Percentiles rank a stretch among this genome's conserved stretches.
These are phyloP conservation scores for Actinopyga echinites DNA, from an alignment of 53 echinoderm and acorn worm species.

Conservation along the genomic window DNA sequence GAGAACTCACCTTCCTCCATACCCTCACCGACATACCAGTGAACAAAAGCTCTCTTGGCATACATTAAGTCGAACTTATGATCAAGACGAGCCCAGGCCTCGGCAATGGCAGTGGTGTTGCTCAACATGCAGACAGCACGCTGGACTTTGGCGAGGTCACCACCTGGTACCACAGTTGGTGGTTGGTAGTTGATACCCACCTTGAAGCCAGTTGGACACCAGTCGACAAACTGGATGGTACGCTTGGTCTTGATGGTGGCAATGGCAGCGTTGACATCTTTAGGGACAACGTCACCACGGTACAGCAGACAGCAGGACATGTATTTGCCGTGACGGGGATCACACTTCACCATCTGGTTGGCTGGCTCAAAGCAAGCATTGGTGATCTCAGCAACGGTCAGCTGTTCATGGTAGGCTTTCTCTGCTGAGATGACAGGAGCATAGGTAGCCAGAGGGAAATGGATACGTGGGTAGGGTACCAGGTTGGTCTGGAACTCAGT, in stretches of 20 bases:
- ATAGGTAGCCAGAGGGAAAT: constrained; percentile 83
- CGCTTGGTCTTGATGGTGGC: constrained; percentile 98
- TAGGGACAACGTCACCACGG: constrained; percentile 95
- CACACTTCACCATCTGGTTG: constrained; percentile 97
- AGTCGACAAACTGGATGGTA: constrained; percentile 97
- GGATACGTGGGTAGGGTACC: constrained; percentile 29
- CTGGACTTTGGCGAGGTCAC: constrained; percentile 96
- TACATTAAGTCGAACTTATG: too few relatives aligned
- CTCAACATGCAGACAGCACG: constrained; percentile 99
- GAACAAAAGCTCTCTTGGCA: too few relatives aligned
- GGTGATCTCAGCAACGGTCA: constrained; percentile 85
- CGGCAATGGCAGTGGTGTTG: constrained; percentile 95
- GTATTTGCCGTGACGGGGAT: constrained; percentile 94
- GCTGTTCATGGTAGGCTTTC: constrained; percentile 93
- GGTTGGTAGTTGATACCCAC: constrained; percentile 99
- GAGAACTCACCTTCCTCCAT: too few relatives aligned
- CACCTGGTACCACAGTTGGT: constrained; percentile 91
- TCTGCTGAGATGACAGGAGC: constrained; percentile 91
- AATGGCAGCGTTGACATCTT: constrained; percentile 87
- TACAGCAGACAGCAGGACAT: constrained; percentile 89
- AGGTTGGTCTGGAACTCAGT: constrained; percentile 43
- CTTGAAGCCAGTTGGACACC: constrained; percentile 99
- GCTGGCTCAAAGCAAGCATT: constrained; percentile 88
- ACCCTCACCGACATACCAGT: too few relatives aligned
- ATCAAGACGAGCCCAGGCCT: constrained; percentile 91